Evolutionary conservation across 1,140 invertebrate genomes (phyloP).

Genomic region (Cepaea nemoralis): DNA sequence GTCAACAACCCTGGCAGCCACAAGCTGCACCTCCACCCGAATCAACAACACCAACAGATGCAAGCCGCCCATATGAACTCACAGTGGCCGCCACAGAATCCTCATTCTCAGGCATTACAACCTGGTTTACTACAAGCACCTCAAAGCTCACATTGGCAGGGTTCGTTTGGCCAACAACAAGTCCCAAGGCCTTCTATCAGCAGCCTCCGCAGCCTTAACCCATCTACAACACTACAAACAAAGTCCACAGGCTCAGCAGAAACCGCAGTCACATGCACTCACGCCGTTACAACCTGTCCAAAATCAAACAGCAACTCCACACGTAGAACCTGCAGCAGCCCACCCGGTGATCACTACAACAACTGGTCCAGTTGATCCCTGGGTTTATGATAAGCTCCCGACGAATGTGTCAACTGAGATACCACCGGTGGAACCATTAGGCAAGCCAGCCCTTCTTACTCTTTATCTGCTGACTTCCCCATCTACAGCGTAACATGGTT

Average conservation of each 20-base stretch:
- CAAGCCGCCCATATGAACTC: not conserved
- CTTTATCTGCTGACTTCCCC: no score
- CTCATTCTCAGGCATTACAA: not conserved
- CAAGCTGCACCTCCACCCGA: no score
- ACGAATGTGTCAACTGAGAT: not conserved
- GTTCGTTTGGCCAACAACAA: no score
- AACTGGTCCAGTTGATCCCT: not conserved
- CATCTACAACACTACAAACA: no score
- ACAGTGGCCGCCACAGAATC: not conserved
- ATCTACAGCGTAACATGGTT: no score
- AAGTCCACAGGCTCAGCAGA: no score
- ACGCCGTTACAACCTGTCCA: not conserved
- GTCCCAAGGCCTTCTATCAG: no score
- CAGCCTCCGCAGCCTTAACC: no score
- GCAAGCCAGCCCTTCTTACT: not conserved
- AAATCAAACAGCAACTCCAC: no score
- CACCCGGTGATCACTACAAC: not conserved
- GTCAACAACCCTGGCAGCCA: no score
- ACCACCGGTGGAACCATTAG: not conserved
- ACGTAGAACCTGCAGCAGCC: not conserved
- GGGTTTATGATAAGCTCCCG: not conserved
- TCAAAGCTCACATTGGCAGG: not conserved
- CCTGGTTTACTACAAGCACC: not conserved
- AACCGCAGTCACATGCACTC: not conserved
- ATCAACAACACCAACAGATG: not conserved